Base-by-base conservation (phyloP, 1,140 invertebrate species). In the Ceratosolen fusciceps region DNA sequence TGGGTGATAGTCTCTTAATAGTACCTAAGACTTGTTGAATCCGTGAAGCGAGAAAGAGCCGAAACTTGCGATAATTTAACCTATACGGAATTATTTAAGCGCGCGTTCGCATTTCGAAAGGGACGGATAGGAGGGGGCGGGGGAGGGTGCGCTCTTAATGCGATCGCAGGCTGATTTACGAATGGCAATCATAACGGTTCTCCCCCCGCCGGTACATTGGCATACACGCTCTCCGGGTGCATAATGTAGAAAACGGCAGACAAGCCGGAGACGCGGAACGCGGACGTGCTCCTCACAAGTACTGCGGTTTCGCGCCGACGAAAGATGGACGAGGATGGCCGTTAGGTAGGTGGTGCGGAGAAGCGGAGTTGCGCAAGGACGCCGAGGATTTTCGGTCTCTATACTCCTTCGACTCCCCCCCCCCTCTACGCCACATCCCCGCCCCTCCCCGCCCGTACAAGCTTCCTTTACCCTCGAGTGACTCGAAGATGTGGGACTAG, bases 31-130 rank as follows among this genome's bases (percentile, higher is more conserved):
- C n/a, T n/a, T n/a, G n/a, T n/a, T n/a, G n/a, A n/a, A n/a, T 34
- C 21, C 29, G n/a, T 26, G 54, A 24, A 52, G 24, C 5, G 12
- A 26, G 1, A 24, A 62, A 34, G 24, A 16, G 5, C 31, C 14
- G 60, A 34, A 58, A 58, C 26, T 58, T 19, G 60, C 60, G 26
- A 5, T 29, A 2, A 62, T 0, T n/a, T n/a, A n/a, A 31, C 29
- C 34, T n/a, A n/a, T 37, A 21, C 4, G 0, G 31, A 65, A n/a
- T 7, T 65, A 14, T 37, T 65, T 10, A 16, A 1, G 60, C 16
- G 19, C 1, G 16, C 31, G 10, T 65, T 43, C n/a, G 34, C 49
- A 39, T 77, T 81, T 81, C 71, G 75, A 60, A 81, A 81, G 80
- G n/a, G n/a, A n/a, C n/a, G n/a, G n/a, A n/a, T n/a, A n/a, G n/a